These are phyloP conservation scores for Labrus mixtus DNA, from an alignment of 2,113 vertebrate genomes.

Conservation along the genomic window DNA sequence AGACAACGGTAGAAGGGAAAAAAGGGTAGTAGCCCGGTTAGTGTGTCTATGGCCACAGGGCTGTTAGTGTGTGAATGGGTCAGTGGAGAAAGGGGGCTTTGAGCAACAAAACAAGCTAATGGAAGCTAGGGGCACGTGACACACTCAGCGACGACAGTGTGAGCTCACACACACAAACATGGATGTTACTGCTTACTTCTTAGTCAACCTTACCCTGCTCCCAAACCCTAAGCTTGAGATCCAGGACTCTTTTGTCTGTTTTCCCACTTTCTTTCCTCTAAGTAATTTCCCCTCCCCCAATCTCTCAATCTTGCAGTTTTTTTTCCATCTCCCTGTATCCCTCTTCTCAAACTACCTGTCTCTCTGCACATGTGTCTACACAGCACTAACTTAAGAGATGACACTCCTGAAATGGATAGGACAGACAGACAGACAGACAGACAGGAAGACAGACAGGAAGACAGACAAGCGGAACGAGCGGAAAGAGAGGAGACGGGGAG, in stretches of 20 bases:
- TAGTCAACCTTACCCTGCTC: neutral
- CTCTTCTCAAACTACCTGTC: slow-evolving; percentile 36
- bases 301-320: slow-evolving; percentile 36
- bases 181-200: slow-evolving; percentile 42
- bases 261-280: neutral
- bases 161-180: slow-evolving; percentile 27
- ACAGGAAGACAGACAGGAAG: slow-evolving; percentile 44
- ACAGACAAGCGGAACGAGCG: slow-evolving; percentile 52
- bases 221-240: neutral
- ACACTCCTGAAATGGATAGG: slow-evolving; percentile 68
- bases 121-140: slow-evolving; percentile 69
- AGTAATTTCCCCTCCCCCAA: slow-evolving; percentile 20
- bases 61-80: slow-evolving; percentile 79
- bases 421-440: slow-evolving; percentile 43
- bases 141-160: slow-evolving; percentile 10
- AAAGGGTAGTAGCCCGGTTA: slow-evolving; percentile 45
- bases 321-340: slow-evolving; percentile 4
- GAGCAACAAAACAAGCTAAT: slow-evolving; percentile 82
- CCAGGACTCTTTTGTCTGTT: slow-evolving; percentile 35
- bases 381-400: slow-evolving; percentile 69
- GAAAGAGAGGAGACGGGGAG: slow-evolving; percentile 82
- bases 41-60: slow-evolving; percentile 62
- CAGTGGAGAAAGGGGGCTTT: slow-evolving; percentile 79
- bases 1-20: slow-evolving; percentile 32
- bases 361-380: slow-evolving; percentile 64